Conservation (phyloP, 2,888 invertebrate species). For the Oeneis ivallda region DNA sequence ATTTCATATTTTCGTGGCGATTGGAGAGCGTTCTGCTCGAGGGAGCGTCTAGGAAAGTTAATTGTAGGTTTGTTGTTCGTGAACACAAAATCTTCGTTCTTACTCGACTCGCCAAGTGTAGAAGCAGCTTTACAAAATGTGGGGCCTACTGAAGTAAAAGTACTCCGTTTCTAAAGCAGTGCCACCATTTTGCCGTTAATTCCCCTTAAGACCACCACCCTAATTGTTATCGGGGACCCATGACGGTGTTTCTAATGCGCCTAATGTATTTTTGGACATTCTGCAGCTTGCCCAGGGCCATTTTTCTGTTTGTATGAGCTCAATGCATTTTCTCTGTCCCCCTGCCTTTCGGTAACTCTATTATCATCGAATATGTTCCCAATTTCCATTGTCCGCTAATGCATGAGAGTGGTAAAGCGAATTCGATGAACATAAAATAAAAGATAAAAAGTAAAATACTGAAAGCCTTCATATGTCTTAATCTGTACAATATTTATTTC, state of each 20-base stretch:
- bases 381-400: conserved; percentile 76
- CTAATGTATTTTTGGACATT: conserved; percentile 81
- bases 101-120: too few relatives aligned
- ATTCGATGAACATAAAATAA: conserved; percentile 76
- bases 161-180: conserved; percentile 57
- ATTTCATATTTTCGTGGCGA: too few relatives aligned
- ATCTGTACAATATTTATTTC: not conserved
- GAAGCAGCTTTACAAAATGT: too few relatives aligned
- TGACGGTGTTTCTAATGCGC: conserved; percentile 79
- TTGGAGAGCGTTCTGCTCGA: too few relatives aligned
- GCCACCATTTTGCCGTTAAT: conserved; percentile 71
- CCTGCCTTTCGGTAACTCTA: conserved; percentile 70
- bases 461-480: conserved; percentile 1
- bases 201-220: conserved; percentile 78
- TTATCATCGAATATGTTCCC: conserved; percentile 80
- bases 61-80: too few relatives aligned
- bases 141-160: conserved; percentile 15
- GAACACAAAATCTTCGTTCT: too few relatives aligned
- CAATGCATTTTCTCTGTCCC: conserved; percentile 65
- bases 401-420: conserved; percentile 61
- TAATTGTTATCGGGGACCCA: conserved; percentile 80
- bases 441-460: conserved; percentile 46
- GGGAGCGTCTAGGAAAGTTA: too few relatives aligned
- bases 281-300: conserved; percentile 79
- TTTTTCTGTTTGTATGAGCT: conserved; percentile 76